A percentile compares a stretch with the other conserved stretches of the same genome.
Evolutionary conservation across 2,797 vertebrate species (phyloP).

Genomic region (Corythornis leucogaster): DNA sequence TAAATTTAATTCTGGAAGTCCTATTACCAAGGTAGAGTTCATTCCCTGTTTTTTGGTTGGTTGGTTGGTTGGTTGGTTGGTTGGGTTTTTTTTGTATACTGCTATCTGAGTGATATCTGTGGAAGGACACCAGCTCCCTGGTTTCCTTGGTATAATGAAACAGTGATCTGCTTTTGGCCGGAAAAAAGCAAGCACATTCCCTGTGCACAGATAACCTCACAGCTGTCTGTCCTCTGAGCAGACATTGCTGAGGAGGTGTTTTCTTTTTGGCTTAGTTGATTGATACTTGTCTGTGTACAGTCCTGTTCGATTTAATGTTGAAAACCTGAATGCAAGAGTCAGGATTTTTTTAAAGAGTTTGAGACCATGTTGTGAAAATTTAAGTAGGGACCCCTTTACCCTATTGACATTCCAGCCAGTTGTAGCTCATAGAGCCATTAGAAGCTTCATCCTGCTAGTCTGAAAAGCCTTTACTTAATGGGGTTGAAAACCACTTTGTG

Average conservation of each 20-base stretch:
- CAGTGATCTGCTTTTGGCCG: background rate
- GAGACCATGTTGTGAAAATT: background rate
- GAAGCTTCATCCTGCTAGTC: slow-evolving; percentile 1
- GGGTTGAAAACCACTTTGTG: slow-evolving; percentile 20
- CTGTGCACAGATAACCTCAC: background rate
- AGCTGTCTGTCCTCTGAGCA: background rate
- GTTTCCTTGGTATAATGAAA: background rate
- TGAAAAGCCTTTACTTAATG: slow-evolving; percentile 46
- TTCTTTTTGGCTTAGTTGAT: background rate
- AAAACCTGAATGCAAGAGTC: background rate
- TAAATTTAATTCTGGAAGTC: background rate
- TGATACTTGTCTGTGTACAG: background rate
- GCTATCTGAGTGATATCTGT: background rate
- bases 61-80: background rate
- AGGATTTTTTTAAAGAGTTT: background rate
- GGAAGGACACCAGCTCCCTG: background rate
- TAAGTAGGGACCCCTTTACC: background rate
- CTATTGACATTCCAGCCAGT: background rate
- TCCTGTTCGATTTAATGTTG: background rate
- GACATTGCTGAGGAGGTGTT: background rate
- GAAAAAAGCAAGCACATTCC: background rate
- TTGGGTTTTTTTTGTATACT: background rate
- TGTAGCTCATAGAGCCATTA: slow-evolving; percentile 28
- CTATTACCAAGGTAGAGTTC: background rate
- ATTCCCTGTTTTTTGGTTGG: background rate